Evolutionary conservation across 1,140 invertebrate genomes (phyloP), one percentile per base, ranked within the genome.

Genomic region (Musca vetustissima): DNA sequence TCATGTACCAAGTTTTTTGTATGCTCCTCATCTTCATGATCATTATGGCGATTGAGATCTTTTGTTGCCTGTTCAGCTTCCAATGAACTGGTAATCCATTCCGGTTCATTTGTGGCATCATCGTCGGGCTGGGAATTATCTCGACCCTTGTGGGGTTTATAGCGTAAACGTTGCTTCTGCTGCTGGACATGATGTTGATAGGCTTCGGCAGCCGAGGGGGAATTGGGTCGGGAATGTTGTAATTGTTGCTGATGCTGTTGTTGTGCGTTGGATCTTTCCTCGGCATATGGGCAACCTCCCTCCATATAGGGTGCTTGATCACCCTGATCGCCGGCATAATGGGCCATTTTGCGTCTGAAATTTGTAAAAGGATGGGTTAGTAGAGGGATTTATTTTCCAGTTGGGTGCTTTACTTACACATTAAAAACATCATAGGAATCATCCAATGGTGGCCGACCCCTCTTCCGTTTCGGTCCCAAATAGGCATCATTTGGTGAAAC

Each of bases 401-500:
- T 48, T n/a, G 32, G 4, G 50, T 25, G 13, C 2, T n/a, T 36
- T 43, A 68, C 78, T 73, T 72, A 81, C 79, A 81, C 75, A 75
- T 81, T 81, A 64, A 81, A 81, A 2, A 81, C 77, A 69, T 82
- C 80, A 67, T 82, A 82, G 43, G 78, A 73, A 72, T 88, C 87
- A 74, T 90, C 89, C 71, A 90, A 83, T 24, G 88, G 88, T 1
- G 89, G 88, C 70, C 88, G 84, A 50, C 88, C 88, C 21, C 89
- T 83, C 79, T 88, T 88, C 71, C 83, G 77, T 66, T 81, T 81
- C 25, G 78, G 79, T 69, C 80, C 79, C 66, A 78, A 48, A 50
- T 73, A 77, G 15, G 71, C 69, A 48, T 81, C 76, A 11, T 55
- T 67, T 49, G 73, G 68, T 49, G 73, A 73, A 22, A 50, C 53